Base-by-base conservation (phyloP, 2,888 invertebrate species). In the Drymonia ruficornis region DNA sequence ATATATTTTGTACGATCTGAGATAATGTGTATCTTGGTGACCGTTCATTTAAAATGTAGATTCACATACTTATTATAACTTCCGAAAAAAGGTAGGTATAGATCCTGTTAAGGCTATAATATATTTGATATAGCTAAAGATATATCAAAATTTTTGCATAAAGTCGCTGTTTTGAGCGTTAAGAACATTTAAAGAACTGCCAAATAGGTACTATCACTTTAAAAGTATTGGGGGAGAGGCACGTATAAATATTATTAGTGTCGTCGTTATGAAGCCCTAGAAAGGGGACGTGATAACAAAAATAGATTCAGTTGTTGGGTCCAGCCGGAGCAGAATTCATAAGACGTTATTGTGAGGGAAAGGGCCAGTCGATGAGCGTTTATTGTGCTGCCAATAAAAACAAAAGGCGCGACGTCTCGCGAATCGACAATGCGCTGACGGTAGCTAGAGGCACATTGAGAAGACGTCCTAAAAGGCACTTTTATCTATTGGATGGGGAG, bases 301-400 rank as follows among this genome's bases (percentile, higher is more conserved):
- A 45, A 45, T 28, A 13, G 28, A 28, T 45, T n/a, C 19, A 45
- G 45, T 45, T 5, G 23, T 13, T 18, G 19, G 43, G 23, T 16
- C 19, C 13, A 44, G 11, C 19, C 12, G 6, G 23, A 44, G 16
- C 43, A 19, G 43, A 23, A 44, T 44, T 44, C 19, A 46, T 46
- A 31, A 46, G 29, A 46, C 29, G 28, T 12, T 44, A 44, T 13
- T 44, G 43, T 44, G 43, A 15, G 38, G 38, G 43, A 3, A 13
- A 23, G 44, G 46, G 46, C 28, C 44, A 19, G 43, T 44, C 16
- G 45, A 51, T 51, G 51, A 38, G 28, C 45, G 12, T 46, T 50
- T 51, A 51, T 46, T 19, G 36, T 23, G 45, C 11, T 5, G 16
- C 12, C 50, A 19, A 50, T 50, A 47, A 50, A 50, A 50, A 50